Evolutionary conservation across 2,113 vertebrate genomes (phyloP).

Genomic region (Nicator chloris): DNA sequence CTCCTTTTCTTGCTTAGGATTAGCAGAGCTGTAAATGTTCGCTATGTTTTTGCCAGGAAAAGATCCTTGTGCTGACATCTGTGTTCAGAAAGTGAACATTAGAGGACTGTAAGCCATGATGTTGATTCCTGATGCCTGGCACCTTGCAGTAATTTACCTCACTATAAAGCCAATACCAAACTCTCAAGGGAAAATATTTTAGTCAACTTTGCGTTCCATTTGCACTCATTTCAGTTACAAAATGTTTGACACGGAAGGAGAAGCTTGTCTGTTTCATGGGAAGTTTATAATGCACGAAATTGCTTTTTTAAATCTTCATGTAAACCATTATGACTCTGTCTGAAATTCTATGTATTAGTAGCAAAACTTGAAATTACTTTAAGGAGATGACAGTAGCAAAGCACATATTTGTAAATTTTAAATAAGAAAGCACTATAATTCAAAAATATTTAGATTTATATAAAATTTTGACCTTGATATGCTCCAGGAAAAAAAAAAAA

Average conservation of each 20-base stretch:
- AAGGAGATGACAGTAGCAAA: background rate
- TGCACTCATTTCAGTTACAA: background rate
- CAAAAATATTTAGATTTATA: background rate
- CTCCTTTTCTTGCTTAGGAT: background rate
- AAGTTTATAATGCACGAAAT: background rate
- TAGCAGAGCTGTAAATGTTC: background rate
- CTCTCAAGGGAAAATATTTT: background rate
- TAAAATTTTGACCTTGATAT: background rate
- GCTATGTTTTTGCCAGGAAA: fast-evolving
- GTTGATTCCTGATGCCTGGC: background rate
- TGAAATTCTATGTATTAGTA: background rate
- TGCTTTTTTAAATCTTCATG: background rate
- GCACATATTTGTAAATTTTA: background rate
- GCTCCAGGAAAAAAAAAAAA: background rate
- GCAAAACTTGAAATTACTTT: background rate
- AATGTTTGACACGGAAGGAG: background rate
- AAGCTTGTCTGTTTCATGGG: background rate
- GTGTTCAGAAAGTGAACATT: background rate
- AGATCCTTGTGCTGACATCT: background rate
- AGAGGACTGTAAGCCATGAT: background rate
- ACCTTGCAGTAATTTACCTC: background rate
- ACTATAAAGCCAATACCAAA: background rate
- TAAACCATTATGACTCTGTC: background rate
- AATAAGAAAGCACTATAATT: background rate
- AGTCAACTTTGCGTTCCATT: background rate